These are phyloP conservation scores for Catostomus latipinnis DNA, from an alignment of 2,797 vertebrate genomes.

Conservation along the genomic window DNA sequence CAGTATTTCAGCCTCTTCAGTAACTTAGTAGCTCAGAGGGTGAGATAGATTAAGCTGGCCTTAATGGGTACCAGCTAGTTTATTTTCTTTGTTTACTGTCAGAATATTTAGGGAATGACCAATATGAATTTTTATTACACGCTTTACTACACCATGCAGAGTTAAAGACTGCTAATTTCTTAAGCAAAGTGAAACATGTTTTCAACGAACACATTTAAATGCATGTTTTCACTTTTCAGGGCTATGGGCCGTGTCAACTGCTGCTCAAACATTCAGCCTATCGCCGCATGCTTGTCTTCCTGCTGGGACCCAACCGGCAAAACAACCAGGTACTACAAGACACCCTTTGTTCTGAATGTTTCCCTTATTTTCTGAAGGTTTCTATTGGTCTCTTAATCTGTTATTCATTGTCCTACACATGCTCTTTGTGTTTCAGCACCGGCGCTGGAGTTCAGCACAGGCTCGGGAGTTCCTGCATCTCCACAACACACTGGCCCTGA, in stretches of 20 bases:
- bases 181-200: background rate
- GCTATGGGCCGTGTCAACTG: constrained; percentile 87
- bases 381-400: background rate
- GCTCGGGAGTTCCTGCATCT: constrained; percentile 96
- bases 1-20: constrained; percentile 98
- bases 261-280: constrained; percentile 92
- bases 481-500: constrained; percentile 92
- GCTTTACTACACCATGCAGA: background rate
- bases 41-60: constrained; percentile 65
- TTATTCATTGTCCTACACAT: background rate
- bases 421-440: constrained; percentile 80
- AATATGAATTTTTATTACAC: no score
- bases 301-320: constrained; percentile 90
- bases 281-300: constrained; percentile 92
- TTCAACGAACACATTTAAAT: background rate
- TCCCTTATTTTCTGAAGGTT: no score
- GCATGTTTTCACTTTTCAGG: constrained; percentile 76
- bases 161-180: background rate
- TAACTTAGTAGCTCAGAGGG: constrained; percentile 95
- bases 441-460: constrained; percentile 97
- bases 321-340: constrained; percentile 88
- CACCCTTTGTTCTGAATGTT: background rate
- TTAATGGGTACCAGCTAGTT: background rate
- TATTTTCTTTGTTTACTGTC: background rate
- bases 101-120: background rate